phyloP scores from a whole-genome alignment of 2,888 invertebrate species.

The Pollenia amentaria region DNA sequence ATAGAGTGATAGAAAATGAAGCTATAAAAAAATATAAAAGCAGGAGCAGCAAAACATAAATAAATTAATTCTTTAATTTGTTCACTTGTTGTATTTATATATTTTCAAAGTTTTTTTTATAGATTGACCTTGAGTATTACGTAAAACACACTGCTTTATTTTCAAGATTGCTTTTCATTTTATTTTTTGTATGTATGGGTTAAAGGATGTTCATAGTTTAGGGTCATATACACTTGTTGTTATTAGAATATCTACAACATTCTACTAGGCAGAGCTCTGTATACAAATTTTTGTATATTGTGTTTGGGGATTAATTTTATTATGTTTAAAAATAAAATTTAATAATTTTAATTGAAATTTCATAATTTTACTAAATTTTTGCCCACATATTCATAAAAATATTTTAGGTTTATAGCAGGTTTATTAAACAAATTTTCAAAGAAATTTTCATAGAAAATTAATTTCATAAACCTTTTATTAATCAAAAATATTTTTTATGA shows the following conservation, averaged over 20 bases:
- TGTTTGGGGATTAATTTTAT: too few relatives aligned
- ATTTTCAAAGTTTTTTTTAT: slow-evolving; percentile 12
- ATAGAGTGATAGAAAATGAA: background rate
- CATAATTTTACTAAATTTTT: background rate
- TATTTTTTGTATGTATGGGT: background rate
- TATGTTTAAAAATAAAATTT: too few relatives aligned
- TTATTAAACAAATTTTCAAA: too few relatives aligned
- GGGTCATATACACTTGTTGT: slow-evolving; percentile 7
- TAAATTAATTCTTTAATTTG: background rate
- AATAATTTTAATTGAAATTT: too few relatives aligned
- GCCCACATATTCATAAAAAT: too few relatives aligned
- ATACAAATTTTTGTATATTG: too few relatives aligned
- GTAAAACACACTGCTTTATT: background rate
- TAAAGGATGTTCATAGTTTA: background rate
- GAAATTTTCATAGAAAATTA: too few relatives aligned
- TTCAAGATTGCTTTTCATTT: background rate
- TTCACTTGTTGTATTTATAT: slow-evolving; percentile 18
- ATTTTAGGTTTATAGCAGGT: too few relatives aligned
- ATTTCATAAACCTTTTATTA: too few relatives aligned
- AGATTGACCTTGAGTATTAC: slow-evolving; percentile 36
- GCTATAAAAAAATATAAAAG: background rate
- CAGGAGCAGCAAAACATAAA: background rate
- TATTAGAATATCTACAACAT: too few relatives aligned
- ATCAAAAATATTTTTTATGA: too few relatives aligned
- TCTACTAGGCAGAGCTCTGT: too few relatives aligned